Evolutionary conservation across 2,113 vertebrate genomes (phyloP).

Genomic region (Boulengeromyrus knoepffleri): DNA sequence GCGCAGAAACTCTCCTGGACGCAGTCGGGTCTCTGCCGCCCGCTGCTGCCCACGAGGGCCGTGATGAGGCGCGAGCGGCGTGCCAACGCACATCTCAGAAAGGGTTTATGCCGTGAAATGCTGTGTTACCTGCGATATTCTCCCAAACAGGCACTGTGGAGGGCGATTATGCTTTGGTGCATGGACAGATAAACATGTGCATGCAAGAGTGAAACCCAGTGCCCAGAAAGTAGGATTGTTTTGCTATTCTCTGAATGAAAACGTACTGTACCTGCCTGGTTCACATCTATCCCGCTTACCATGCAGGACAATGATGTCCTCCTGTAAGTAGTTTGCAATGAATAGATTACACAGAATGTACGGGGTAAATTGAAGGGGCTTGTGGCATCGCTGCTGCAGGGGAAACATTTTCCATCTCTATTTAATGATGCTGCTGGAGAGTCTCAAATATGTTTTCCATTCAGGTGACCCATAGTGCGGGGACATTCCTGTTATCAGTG

Average conservation of each 20-base stretch:
- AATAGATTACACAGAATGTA: background rate
- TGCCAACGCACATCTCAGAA: background rate
- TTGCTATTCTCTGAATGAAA: background rate
- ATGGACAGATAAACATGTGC: background rate
- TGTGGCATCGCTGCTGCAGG: background rate
- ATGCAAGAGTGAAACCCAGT: background rate
- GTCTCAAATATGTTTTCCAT: background rate
- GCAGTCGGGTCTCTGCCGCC: background rate
- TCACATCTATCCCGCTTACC: background rate
- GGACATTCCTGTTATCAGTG: background rate
- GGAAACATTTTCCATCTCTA: background rate
- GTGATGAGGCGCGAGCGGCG: background rate
- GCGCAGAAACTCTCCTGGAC: background rate
- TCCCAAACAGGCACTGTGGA: background rate
- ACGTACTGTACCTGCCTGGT: background rate
- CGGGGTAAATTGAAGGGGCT: background rate
- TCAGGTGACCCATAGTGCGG: background rate
- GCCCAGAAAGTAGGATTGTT: background rate
- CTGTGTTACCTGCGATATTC: background rate
- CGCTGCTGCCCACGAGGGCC: background rate
- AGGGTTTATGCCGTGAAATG: background rate
- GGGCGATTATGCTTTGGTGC: background rate
- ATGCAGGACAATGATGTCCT: background rate
- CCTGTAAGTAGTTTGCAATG: background rate
- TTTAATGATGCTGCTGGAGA: background rate